Percentiles rank a stretch among this genome's conserved stretches.
phyloP scores from a whole-genome alignment of 2,797 vertebrate species.

The Erithacus rubecula region DNA sequence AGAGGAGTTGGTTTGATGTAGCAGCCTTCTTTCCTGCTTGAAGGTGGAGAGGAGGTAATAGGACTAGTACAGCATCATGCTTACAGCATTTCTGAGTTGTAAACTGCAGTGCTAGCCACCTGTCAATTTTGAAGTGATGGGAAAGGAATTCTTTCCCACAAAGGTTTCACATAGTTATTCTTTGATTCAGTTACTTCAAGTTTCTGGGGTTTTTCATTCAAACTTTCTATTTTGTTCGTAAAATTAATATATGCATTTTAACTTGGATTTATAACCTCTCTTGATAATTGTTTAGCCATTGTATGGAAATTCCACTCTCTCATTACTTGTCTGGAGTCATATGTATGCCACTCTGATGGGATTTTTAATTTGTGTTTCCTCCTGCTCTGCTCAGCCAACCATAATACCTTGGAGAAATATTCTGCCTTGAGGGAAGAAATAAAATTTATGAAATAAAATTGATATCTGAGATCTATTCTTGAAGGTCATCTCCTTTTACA shows the following conservation, averaged over 20 bases:
- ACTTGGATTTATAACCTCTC: neutral
- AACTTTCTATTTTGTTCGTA: neutral
- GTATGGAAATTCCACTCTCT: neutral
- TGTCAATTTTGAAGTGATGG: neutral
- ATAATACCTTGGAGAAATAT: neutral
- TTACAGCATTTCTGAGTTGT: neutral
- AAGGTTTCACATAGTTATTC: neutral
- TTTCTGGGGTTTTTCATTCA: neutral
- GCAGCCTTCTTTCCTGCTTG: neutral
- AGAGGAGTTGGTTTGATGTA: rapidly evolving
- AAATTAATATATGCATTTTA: neutral
- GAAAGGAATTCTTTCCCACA: neutral
- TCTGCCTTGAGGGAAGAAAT: constrained; percentile 11
- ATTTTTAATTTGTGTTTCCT: neutral
- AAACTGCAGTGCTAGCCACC: neutral
- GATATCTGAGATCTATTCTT: neutral
- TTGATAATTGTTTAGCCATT: neutral
- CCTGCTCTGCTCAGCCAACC: neutral
- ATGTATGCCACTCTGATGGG: neutral
- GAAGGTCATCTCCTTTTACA: neutral
- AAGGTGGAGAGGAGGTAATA: neutral
- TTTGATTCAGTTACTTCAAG: neutral
- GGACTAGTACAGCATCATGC: neutral
- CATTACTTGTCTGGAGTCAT: neutral
- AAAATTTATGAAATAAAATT: constrained; percentile 8